These are phyloP conservation scores for Hipposideros larvatus DNA, from an alignment of 2,797 vertebrate species.

Conservation along the genomic window DNA sequence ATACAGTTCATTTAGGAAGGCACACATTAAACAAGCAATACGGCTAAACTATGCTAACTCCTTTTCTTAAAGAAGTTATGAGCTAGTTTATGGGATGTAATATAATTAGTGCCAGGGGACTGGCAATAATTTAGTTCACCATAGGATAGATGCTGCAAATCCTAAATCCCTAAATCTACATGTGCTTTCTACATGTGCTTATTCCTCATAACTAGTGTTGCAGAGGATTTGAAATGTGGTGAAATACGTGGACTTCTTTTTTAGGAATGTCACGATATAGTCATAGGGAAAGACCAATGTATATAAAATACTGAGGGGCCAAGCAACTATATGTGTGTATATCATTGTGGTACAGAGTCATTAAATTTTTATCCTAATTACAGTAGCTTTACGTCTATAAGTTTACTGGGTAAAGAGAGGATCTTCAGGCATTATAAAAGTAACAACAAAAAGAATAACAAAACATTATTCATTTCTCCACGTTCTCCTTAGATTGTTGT, in stretches of 20 bases:
- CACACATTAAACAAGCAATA: background rate
- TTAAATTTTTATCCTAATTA: slow-evolving; percentile 10
- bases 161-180: background rate
- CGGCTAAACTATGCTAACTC: background rate
- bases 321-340: background rate
- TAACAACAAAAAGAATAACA: slow-evolving; percentile 17
- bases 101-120: background rate
- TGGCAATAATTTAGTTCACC: background rate
- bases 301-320: background rate
- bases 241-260: background rate
- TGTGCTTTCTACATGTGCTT: background rate
- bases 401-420: background rate
- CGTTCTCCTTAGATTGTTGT: background rate
- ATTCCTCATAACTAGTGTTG: background rate
- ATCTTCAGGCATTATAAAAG: slow-evolving; percentile 46
- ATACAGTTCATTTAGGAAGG: slow-evolving; percentile 1
- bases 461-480: background rate
- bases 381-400: background rate
- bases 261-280: background rate
- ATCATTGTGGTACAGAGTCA: background rate
- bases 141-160: background rate
- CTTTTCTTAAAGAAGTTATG: background rate
- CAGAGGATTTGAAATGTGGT: background rate
- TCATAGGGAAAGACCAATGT: background rate
- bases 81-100: background rate